Evolutionary conservation across 1,140 invertebrate genomes (phyloP).

Genomic region (Pemphigus obesinymphae): DNA sequence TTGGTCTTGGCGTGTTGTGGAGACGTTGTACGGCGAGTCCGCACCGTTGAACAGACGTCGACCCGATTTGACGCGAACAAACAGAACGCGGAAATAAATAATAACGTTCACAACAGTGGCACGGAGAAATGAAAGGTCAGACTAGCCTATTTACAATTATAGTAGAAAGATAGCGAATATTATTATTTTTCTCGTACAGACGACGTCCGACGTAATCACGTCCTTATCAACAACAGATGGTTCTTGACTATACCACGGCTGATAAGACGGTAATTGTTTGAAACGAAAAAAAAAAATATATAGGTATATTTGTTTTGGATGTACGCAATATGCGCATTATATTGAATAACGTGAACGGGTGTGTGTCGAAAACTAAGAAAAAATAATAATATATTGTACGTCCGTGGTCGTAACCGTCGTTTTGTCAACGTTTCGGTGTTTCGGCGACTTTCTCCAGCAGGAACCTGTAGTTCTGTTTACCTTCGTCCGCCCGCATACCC

Average conservation of each 20-base stretch:
- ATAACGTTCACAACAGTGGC: background rate
- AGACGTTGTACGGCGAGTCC: background rate
- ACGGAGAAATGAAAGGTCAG: conserved; percentile 10
- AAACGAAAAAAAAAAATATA: too few relatives aligned
- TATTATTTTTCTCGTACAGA: background rate
- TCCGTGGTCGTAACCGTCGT: too few relatives aligned
- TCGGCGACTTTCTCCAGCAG: too few relatives aligned
- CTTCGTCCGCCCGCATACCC: background rate
- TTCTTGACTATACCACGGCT: too few relatives aligned
- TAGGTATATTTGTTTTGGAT: too few relatives aligned
- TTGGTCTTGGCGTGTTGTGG: background rate
- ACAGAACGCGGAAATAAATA: conserved; percentile 23
- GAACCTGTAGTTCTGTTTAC: too few relatives aligned
- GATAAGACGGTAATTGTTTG: too few relatives aligned
- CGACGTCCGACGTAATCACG: background rate
- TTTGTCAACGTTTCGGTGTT: too few relatives aligned
- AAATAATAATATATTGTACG: too few relatives aligned
- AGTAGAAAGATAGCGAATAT: background rate
- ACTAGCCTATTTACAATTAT: background rate
- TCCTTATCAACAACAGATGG: background rate
- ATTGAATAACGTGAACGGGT: too few relatives aligned
- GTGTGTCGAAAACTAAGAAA: too few relatives aligned
- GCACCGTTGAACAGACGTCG: background rate
- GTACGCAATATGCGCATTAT: too few relatives aligned
- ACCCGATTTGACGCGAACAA: background rate